phyloP scores from a whole-genome alignment of 37 sponge, comb jelly and placozoan species.

The Petrosia ficiformis region DNA sequence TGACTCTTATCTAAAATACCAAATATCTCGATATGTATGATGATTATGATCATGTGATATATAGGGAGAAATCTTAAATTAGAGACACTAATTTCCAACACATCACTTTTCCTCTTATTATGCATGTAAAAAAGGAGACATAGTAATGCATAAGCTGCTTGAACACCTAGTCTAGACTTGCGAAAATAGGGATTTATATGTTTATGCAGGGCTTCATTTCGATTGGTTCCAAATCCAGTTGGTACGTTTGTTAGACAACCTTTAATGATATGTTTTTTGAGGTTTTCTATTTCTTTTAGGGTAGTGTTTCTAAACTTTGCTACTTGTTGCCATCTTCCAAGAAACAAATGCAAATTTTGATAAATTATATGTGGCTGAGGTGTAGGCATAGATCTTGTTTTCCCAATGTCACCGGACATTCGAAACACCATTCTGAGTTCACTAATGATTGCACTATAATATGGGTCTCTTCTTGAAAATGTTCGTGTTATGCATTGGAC shows the following conservation, averaged over 20 bases:
- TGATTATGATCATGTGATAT: too few relatives aligned
- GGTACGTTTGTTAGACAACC: slow-evolving; percentile 39
- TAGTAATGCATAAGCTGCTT: neutral
- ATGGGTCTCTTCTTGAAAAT: slow-evolving; percentile 8
- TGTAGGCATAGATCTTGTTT: slow-evolving; percentile 4
- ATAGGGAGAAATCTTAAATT: too few relatives aligned
- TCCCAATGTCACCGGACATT: slow-evolving; percentile 13
- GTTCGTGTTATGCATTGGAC: slow-evolving; percentile 21
- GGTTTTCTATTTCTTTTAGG: slow-evolving; percentile 6
- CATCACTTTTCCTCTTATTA: too few relatives aligned
- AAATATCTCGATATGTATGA: too few relatives aligned
- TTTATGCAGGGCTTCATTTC: neutral
- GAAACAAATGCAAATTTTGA: slow-evolving; percentile 19
- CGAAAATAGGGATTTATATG: neutral
- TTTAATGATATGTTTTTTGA: slow-evolving; percentile 14
- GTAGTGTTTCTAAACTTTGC: neutral
- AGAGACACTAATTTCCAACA: too few relatives aligned
- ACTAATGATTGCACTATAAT: neutral
- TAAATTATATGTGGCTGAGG: slow-evolving; percentile 9
- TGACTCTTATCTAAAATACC: too few relatives aligned
- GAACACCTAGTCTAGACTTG: neutral
- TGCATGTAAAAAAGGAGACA: neutral
- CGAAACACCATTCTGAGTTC: slow-evolving; percentile 37
- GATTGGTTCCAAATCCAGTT: neutral
- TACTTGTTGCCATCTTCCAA: slow-evolving; percentile 13